These are phyloP conservation scores for Cepaea nemoralis DNA, from an alignment of 1,140 invertebrate species.

Conservation along the genomic window DNA sequence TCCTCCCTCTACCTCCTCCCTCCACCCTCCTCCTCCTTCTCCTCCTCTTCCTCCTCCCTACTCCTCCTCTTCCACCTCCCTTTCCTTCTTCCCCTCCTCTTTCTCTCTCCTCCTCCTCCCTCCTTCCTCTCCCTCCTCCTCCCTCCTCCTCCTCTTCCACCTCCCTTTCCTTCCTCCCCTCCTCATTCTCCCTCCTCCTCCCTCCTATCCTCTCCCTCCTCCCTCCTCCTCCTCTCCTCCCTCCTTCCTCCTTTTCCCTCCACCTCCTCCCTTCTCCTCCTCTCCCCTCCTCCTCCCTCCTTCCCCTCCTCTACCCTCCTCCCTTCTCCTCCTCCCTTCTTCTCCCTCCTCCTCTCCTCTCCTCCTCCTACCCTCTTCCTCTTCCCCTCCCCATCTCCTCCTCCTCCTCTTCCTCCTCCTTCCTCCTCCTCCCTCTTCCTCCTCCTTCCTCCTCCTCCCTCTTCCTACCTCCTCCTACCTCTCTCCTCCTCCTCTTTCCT, in stretches of 20 bases:
- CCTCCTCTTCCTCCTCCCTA: too few relatives aligned
- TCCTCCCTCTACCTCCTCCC: background rate
- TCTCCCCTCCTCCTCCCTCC: conserved; percentile 39
- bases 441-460: background rate
- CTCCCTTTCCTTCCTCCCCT: background rate
- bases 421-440: conserved; percentile 3
- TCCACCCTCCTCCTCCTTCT: too few relatives aligned
- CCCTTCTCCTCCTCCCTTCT: conserved; percentile 14
- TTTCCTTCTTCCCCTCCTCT: background rate
- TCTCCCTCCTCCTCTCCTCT: background rate
- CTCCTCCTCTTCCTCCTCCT: conserved; percentile 5
- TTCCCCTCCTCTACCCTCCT: conserved; percentile 31
- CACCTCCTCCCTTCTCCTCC: conserved; percentile 19
- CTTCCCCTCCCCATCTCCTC: too few relatives aligned
- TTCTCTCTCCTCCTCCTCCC: background rate
- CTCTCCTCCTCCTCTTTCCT: conserved; percentile 23
- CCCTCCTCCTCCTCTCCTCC: background rate
- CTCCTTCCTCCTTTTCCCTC: conserved; percentile 8
- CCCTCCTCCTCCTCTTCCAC: background rate
- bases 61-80: too few relatives aligned
- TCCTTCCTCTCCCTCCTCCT: too few relatives aligned
- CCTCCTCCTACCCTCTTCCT: too few relatives aligned
- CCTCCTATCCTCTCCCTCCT: too few relatives aligned
- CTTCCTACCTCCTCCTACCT: too few relatives aligned
- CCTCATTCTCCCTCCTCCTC: too few relatives aligned